Base-by-base conservation (phyloP, 1,140 invertebrate species). In the Cotesia vestalis region DNA sequence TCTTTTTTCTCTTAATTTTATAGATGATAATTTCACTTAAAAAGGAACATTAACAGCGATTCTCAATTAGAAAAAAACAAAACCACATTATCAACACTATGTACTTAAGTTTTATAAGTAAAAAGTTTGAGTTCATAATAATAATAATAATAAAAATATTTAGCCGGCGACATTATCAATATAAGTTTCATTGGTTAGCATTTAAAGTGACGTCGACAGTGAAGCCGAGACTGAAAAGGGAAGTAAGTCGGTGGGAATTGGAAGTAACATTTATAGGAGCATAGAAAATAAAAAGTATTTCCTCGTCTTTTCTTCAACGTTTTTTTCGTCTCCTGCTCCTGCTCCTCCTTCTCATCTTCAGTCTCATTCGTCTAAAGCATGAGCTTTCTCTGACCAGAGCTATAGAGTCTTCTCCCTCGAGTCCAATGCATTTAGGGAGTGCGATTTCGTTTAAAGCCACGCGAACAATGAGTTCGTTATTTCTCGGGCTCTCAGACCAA, bases 401-500 rank as follows among this genome's bases (percentile, higher is more conserved):
- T 59, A 27, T 59, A 59, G 57, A 59, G 57, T 66, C 8, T 17
- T 66, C 40, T 53, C 66, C 66, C 66, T 1, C 34, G 66, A n/a
- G 66, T 67, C 40, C 66, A 67, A 67, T 67, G 51, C 53, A 67
- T 67, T 67, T 67, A 67, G 66, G 27, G 51, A 17, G 60, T 38
- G 52, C 66, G 66, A 67, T 67, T 67, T 40, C 66, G 66, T 67
- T 57, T 67, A 67, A 67, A 67, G 66, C 40, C 55, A 72, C 59
- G 64, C 64, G 71, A 72, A 72, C 64, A 72, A 66, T 66, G 66
- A 72, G 63, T 72, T 72, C 71, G 64, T 55, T 36, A 67, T 59
- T 61, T 46, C 53, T 66, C 40, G 20, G 52, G 51, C 35, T 59
- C 17, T 55, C 6, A 9, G 57, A 59, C 8, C 36, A 8, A 27